Conservation (phyloP, 2,797 vertebrate species). For the Chiloscyllium punctatum region DNA sequence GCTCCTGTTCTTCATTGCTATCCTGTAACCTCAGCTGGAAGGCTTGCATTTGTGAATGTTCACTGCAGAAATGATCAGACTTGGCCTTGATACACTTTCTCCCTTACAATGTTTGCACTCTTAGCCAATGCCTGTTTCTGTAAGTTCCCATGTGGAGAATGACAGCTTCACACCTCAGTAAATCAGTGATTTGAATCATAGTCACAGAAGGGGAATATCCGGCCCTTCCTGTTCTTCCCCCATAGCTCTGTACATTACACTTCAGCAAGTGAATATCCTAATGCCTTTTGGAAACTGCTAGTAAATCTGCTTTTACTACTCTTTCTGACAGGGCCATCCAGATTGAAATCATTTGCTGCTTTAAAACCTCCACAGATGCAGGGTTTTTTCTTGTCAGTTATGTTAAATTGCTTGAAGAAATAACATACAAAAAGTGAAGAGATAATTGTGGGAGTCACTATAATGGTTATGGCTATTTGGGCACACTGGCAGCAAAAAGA, state of each 20-base stretch:
- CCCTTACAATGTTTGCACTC: not conserved
- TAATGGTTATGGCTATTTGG: not conserved
- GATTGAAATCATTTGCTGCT: not conserved
- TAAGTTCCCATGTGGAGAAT: not conserved
- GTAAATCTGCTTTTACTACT: not conserved
- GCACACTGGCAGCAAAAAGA: not conserved
- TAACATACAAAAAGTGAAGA: not conserved
- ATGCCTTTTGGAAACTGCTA: not conserved
- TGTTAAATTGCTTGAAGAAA: not conserved
- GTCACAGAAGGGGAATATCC: not conserved
- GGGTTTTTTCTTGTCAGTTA: not conserved
- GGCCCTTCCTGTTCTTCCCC: not conserved
- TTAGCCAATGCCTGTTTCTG: not conserved
- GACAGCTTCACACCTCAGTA: not conserved
- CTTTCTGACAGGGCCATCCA: not conserved
- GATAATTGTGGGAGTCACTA: not conserved
- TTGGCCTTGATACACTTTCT: not conserved
- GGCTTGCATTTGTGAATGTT: not conserved
- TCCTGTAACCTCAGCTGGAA: not conserved
- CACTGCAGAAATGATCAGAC: not conserved
- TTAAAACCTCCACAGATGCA: not conserved
- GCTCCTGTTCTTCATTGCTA: not conserved
- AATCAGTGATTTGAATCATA: not conserved
- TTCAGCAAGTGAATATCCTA: not conserved
- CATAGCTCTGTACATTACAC: not conserved